These are phyloP conservation scores for Pterocles gutturalis DNA, from an alignment of 2,113 vertebrate species.

Conservation along the genomic window DNA sequence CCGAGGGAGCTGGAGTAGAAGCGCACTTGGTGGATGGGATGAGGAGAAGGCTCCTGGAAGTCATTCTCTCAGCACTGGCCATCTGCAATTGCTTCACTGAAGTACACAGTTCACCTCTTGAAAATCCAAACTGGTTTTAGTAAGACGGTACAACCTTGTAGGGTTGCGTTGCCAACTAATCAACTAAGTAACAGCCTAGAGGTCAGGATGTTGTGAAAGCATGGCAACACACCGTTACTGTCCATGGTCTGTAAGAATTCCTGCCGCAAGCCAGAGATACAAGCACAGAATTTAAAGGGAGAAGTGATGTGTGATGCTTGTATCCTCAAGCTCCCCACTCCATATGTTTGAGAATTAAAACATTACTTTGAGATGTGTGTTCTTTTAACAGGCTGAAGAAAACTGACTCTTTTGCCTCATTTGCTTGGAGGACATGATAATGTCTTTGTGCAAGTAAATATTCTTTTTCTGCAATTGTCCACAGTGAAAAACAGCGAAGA, in stretches of 20 bases:
- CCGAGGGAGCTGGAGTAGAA: neutral
- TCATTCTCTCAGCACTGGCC: neutral
- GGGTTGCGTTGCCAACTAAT: neutral
- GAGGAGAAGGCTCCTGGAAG: neutral
- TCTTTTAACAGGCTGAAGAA: conserved; percentile 23
- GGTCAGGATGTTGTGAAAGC: neutral
- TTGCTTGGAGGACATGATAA: neutral
- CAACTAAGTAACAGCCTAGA: neutral
- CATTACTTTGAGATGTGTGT: neutral
- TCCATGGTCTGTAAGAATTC: neutral
- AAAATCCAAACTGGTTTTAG: neutral
- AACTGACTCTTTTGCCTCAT: neutral
- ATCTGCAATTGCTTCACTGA: neutral
- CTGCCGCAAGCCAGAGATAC: neutral
- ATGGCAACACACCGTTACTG: neutral
- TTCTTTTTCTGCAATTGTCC: neutral
- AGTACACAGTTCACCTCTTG: neutral
- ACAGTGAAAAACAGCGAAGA: neutral
- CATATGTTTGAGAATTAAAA: conserved; percentile 30
- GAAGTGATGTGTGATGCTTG: neutral
- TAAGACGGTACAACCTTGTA: neutral
- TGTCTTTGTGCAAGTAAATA: neutral
- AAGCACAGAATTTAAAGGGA: neutral
- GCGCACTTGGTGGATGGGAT: neutral
- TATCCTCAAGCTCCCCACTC: neutral